phyloP scores from a whole-genome alignment of 2,797 vertebrate species.

The Cryptoblepharus egeriae region DNA sequence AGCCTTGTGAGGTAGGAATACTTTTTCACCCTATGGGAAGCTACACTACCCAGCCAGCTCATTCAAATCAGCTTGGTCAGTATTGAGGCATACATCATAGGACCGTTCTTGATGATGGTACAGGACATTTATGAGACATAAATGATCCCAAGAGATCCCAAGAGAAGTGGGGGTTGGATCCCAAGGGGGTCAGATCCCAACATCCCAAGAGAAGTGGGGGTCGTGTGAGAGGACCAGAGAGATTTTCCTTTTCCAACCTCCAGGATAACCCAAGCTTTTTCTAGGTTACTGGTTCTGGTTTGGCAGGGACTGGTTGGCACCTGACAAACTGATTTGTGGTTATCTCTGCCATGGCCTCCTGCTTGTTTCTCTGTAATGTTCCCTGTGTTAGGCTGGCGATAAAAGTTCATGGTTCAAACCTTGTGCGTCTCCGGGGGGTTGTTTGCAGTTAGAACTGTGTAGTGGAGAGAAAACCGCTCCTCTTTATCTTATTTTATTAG shows the following conservation, averaged over 20 bases:
- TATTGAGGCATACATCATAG: too few species aligned
- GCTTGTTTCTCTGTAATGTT: background rate
- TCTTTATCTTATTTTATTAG: slow-evolving; percentile 32
- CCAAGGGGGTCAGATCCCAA: too few species aligned
- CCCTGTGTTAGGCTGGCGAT: background rate
- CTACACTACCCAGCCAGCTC: background rate
- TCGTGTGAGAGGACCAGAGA: background rate
- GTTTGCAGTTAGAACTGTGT: background rate
- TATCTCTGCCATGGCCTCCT: background rate
- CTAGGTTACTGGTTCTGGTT: too few species aligned
- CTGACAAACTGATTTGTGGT: background rate
- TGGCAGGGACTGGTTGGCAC: background rate
- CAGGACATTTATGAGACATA: too few species aligned
- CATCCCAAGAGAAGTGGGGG: background rate
- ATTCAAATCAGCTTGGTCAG: too few species aligned
- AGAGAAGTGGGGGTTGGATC: background rate
- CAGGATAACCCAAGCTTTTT: too few species aligned
- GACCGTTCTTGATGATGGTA: too few species aligned
- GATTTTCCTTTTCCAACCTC: background rate
- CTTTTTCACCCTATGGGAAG: background rate
- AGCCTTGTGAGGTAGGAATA: background rate
- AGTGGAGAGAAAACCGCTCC: background rate
- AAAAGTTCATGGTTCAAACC: slow-evolving; percentile 30
- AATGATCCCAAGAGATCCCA: background rate
- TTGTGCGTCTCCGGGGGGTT: background rate